Conservation (phyloP, 2,888 invertebrate species). For the Gastrophysa polygoni region DNA sequence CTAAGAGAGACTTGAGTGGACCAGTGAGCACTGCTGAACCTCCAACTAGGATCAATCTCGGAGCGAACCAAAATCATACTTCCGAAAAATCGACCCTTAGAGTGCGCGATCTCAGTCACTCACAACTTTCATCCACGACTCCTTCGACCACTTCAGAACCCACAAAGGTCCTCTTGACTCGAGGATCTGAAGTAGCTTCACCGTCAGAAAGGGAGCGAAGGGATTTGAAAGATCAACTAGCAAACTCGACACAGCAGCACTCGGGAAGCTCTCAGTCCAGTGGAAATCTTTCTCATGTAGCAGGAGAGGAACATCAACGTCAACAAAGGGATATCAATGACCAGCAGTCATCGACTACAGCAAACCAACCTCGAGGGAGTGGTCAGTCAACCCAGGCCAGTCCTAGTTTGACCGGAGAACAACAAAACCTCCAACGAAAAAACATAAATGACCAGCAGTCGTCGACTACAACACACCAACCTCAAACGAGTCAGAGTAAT, state of each 20-base stretch:
- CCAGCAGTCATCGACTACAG: neutral
- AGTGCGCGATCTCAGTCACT: neutral
- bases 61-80: neutral
- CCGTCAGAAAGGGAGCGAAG: neutral
- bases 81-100: neutral
- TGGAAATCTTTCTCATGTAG: neutral
- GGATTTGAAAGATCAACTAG: neutral
- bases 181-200: no score
- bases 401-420: neutral
- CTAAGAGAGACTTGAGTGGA: neutral
- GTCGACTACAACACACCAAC: neutral
- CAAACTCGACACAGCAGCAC: neutral
- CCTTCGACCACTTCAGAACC: neutral
- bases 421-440: neutral
- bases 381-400: neutral
- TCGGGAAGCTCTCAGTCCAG: neutral
- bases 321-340: neutral
- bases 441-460: neutral
- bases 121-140: neutral
- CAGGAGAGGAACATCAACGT: neutral
- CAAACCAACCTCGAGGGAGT: neutral
- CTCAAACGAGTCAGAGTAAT: neutral
- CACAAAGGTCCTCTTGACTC: no score
- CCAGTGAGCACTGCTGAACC: neutral
- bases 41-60: neutral